Evolutionary conservation across 2,797 vertebrate genomes (phyloP).

Genomic region (Gila robusta): DNA sequence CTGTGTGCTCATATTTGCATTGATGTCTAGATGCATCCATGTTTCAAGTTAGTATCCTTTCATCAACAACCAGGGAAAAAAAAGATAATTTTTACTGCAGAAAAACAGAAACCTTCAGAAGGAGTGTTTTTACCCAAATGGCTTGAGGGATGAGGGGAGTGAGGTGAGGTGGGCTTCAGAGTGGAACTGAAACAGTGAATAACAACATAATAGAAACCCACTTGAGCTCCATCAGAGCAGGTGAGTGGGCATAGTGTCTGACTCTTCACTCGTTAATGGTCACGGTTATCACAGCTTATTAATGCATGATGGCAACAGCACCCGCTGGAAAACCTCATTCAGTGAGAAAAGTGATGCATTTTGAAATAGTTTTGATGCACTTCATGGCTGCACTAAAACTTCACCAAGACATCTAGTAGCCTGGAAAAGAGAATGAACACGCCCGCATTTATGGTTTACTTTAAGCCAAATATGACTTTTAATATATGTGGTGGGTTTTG

Average conservation of each 20-base stretch:
- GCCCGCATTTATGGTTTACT: not conserved
- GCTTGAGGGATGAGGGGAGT: not conserved
- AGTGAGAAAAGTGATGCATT: conserved; percentile 1
- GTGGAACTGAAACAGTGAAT: conserved; percentile 11
- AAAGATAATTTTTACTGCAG: not conserved
- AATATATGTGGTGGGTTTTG: not conserved
- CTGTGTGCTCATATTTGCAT: conserved; percentile 3
- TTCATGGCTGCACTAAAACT: not conserved
- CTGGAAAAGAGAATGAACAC: not conserved
- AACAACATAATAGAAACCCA: conserved; percentile 43
- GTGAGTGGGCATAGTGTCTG: conserved; percentile 20
- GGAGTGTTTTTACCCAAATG: not conserved
- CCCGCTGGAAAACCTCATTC: not conserved
- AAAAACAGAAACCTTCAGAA: conserved; percentile 19
- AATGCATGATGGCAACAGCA: conserved; percentile 8
- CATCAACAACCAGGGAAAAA: not conserved
- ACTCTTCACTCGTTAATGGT: conserved; percentile 34
- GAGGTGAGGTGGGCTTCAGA: conserved; percentile 3
- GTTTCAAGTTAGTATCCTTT: conserved; percentile 22
- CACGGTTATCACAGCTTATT: conserved; percentile 35
- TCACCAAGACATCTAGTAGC: not conserved
- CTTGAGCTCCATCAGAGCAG: conserved; percentile 43
- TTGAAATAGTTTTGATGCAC: not conserved
- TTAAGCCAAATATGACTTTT: not conserved
- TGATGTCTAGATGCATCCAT: conserved; percentile 33